Base-by-base conservation (phyloP, 2,113 vertebrate species). In the Suricata suricatta region DNA sequence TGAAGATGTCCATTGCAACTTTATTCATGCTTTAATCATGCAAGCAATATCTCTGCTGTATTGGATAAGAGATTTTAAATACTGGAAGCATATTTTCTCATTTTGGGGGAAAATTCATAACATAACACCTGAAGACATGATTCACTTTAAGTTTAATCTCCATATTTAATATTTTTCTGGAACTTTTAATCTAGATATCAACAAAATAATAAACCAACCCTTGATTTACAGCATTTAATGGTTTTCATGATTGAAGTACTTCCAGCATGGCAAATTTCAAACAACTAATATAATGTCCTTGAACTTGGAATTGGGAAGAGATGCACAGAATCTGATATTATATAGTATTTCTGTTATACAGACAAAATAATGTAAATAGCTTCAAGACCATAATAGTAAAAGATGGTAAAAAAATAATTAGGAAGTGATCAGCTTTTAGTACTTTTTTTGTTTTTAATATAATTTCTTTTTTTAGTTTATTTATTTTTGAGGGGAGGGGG, bases 51-150 rank as follows among this genome's bases (percentile, higher is more conserved):
- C 38, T 95, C 74, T 93, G 27, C 27, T 85, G 11, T 90, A 66
- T 47, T 74, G 7, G 96, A 54, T 93, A 95, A 92, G 57, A 54
- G 10, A 57, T 92, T 96, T 95, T 83, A 27, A 96, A 95, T 68
- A 71, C 14, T 2, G 1, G 60, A 83, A 93, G 38, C 47, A 47
- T n/a, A 38, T n/a, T 90, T 88, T 16, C 64, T 95, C 63, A 85
- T 86, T 83, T 93, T 27, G 27, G n/a, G 29, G 4, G 52, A 5
- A 16, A 88, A 93, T 76, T 83, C 4, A 87, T 95, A 93, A 90
- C 44, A 27, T 81, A 66, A 69, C 5, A 96, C 31, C 54, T 90
- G 79, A 38, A 77, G 23, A 41, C n/a, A 83, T 35, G 9, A 68
- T 57, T 27, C 2, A 82, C 19, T 96, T 94, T n/a, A 92, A 93